These are phyloP conservation scores for Meiosimyza decipiens DNA, from an alignment of 2,888 invertebrate species.

Conservation along the genomic window DNA sequence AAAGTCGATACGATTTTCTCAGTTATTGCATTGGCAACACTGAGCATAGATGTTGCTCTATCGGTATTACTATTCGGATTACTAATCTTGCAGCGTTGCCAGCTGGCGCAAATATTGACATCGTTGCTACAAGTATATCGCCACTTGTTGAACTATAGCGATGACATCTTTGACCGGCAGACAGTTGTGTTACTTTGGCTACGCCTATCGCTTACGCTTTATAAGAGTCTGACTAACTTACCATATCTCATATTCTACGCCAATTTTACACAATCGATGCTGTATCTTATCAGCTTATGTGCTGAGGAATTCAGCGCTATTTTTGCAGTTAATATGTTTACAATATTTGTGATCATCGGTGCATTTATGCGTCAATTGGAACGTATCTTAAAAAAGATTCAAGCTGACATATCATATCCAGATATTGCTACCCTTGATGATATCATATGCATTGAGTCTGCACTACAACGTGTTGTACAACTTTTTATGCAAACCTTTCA, in stretches of 20 bases:
- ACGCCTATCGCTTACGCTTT: not conserved
- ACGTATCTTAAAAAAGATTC: not conserved
- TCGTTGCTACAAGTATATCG: constrained; percentile 6
- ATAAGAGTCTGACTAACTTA: not conserved
- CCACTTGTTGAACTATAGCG: not conserved
- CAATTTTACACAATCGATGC: not conserved
- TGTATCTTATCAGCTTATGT: not conserved
- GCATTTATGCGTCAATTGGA: not conserved
- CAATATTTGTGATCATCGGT: not conserved
- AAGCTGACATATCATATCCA: too few relatives aligned
- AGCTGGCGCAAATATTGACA: constrained; percentile 10
- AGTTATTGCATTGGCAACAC: not conserved
- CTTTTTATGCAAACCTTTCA: constrained; percentile 46
- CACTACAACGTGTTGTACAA: not conserved
- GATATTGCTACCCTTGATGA: not conserved
- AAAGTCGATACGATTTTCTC: constrained; percentile 34
- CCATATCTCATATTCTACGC: not conserved
- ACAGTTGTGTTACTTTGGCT: constrained; percentile 18
- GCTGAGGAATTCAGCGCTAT: constrained; percentile 1
- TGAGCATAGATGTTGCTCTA: not conserved
- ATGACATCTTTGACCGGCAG: not conserved
- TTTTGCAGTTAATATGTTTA: constrained; percentile 10
- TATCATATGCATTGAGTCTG: not conserved
- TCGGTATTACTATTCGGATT: constrained; percentile 4
- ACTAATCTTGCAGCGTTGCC: constrained; percentile 6